Percentiles rank a stretch among this genome's conserved stretches.
Evolutionary conservation across 64 coral and sea anemone species (phyloP).

Genomic region (Montipora foliosa): DNA sequence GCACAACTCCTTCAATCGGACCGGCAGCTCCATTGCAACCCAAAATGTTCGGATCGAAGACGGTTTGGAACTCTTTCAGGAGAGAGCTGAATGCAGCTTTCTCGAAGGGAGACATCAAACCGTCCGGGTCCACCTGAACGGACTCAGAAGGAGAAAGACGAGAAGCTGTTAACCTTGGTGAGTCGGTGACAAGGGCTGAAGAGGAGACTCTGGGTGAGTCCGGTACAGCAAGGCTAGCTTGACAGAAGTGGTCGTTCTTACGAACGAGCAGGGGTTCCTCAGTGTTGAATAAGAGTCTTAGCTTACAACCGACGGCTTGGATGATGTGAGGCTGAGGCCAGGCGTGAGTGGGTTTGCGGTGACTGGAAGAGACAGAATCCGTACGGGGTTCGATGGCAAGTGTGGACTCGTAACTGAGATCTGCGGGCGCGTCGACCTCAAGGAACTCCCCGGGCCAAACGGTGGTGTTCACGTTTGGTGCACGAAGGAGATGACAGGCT

Average conservation of each 20-base stretch:
- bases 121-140: conserved; percentile 19
- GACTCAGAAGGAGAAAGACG: neutral
- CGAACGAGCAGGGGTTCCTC: conserved; percentile 13
- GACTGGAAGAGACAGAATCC: conserved; percentile 28
- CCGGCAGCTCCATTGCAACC: conserved; percentile 52
- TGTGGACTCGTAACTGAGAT: conserved; percentile 29
- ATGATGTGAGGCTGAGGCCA: conserved; percentile 65
- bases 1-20: conserved; percentile 31
- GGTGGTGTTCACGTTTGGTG: conserved; percentile 8
- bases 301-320: conserved; percentile 42
- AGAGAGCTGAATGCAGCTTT: conserved; percentile 2
- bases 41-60: conserved; percentile 33
- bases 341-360: conserved; percentile 4
- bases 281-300: conserved; percentile 32
- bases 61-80: conserved; percentile 9
- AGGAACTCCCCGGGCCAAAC: conserved; percentile 63
- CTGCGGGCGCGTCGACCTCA: conserved; percentile 52
- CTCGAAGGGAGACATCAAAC: neutral
- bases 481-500: conserved; percentile 14
- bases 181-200: neutral
- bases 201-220: neutral
- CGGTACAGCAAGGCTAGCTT: conserved; percentile 7
- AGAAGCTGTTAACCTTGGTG: neutral
- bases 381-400: conserved; percentile 39
- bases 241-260: conserved; percentile 59